A percentile compares a stretch with the other conserved stretches of the same genome.
These are phyloP conservation scores for Malurus melanocephalus DNA, from an alignment of 2,113 vertebrate genomes.

Conservation along the genomic window DNA sequence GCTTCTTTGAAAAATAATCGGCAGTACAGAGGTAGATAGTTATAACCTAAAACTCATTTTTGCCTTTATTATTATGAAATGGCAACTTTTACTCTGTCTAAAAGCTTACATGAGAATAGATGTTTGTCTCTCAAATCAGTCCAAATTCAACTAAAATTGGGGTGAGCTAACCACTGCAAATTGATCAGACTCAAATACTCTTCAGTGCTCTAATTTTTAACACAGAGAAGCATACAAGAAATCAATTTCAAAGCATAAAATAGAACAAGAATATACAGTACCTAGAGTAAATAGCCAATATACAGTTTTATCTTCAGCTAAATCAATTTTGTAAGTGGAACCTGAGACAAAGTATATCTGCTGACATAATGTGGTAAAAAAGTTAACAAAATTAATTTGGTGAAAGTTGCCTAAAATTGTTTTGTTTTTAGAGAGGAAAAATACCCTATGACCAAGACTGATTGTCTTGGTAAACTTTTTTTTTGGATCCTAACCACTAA, in stretches of 20 bases:
- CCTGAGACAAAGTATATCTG: not conserved
- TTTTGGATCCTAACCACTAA: not conserved
- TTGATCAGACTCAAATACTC: slow-evolving; percentile 53
- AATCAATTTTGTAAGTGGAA: slow-evolving; percentile 57
- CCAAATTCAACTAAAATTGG: not conserved
- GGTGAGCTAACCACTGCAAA: slow-evolving; percentile 43
- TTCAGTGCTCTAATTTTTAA: slow-evolving; percentile 61
- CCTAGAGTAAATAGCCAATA: slow-evolving; percentile 57
- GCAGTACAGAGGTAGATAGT: not conserved
- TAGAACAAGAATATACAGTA: slow-evolving; percentile 44
- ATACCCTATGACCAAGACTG: not conserved
- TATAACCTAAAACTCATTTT: slow-evolving; percentile 25
- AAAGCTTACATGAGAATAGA: not conserved
- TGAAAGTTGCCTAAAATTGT: not conserved
- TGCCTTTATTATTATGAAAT: not conserved
- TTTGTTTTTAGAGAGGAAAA: not conserved
- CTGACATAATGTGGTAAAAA: slow-evolving; percentile 8
- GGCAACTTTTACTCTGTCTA: not conserved
- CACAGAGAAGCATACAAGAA: slow-evolving; percentile 60
- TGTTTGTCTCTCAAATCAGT: slow-evolving; percentile 14
- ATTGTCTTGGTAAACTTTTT: not conserved
- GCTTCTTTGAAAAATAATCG: not conserved
- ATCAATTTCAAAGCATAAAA: slow-evolving; percentile 68
- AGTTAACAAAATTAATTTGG: slow-evolving; percentile 49
- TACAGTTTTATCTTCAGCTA: slow-evolving; percentile 47